phyloP scores from a whole-genome alignment of 2,888 invertebrate genomes.

The Rhagium mordax region DNA sequence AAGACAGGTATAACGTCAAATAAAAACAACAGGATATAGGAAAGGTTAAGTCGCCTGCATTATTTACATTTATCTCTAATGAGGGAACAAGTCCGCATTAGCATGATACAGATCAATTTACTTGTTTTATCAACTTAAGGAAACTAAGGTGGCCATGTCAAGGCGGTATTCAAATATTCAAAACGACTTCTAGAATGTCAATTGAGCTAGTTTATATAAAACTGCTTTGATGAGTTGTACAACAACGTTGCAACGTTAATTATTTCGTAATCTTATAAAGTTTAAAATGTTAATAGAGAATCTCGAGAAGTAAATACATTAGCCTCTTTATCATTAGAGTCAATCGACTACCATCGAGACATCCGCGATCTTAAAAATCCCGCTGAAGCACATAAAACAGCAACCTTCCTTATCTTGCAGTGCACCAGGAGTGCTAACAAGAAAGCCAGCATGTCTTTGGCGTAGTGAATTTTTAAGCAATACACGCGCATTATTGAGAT shows the following conservation, averaged over 20 bases:
- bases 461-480: conserved; percentile 47
- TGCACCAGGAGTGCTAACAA: conserved; percentile 50
- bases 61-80: conserved; percentile 63
- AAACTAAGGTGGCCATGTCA: conserved; percentile 52
- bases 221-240: conserved; percentile 4
- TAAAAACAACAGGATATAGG: not conserved
- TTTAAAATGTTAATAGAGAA: conserved; percentile 41
- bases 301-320: conserved; percentile 53
- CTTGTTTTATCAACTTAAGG: conserved; percentile 47
- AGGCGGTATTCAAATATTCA: conserved; percentile 34
- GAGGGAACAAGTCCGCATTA: conserved; percentile 57
- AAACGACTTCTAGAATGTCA: not conserved
- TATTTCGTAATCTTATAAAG: conserved; percentile 42
- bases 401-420: conserved; percentile 52
- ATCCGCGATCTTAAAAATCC: conserved; percentile 56
- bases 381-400: conserved; percentile 52
- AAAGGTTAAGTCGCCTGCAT: conserved; percentile 20
- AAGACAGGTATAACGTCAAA: not conserved
- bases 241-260: conserved; percentile 30
- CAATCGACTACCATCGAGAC: conserved; percentile 61
- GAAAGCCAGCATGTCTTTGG: conserved; percentile 54
- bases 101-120: conserved; percentile 56
- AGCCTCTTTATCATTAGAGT: conserved; percentile 56
- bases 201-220: conserved; percentile 10
- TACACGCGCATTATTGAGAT: conserved; percentile 61